Conservation (phyloP, 2,797 vertebrate species). For the Balearica regulorum region DNA sequence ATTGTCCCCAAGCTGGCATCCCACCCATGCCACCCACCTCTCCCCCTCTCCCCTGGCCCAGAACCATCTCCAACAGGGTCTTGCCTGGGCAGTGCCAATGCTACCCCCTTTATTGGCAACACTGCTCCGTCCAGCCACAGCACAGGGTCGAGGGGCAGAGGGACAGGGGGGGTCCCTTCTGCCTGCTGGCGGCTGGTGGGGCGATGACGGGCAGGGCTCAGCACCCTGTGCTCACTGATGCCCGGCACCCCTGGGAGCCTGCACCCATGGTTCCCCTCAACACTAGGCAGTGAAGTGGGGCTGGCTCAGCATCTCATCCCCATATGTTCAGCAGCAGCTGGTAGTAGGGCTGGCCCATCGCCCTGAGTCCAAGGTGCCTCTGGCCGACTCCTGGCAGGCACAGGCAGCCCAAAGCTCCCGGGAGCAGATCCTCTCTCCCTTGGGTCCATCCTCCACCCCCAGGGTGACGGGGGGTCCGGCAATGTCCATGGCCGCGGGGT, state of each 20-base stretch:
- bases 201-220: not conserved
- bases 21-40: not conserved
- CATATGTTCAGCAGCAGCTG: slow-evolving; percentile 24
- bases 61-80: not conserved
- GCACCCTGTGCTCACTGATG: not conserved
- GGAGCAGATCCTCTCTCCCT: not conserved
- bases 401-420: not conserved
- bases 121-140: not conserved
- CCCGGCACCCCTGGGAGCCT: not conserved
- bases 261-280: not conserved
- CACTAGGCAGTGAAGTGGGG: slow-evolving; percentile 1
- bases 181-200: not conserved
- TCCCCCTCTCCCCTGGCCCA: not conserved
- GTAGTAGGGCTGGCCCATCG: not conserved
- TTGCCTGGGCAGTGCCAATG: not conserved
- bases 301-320: slow-evolving; percentile 51
- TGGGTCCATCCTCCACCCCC: not conserved
- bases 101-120: slow-evolving; percentile 54
- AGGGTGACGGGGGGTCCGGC: not conserved
- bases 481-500: not conserved
- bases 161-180: not conserved
- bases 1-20: not conserved
- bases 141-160: not conserved
- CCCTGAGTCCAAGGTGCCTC: slow-evolving; percentile 18
- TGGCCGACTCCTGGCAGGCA: not conserved